A percentile compares a stretch with the other conserved stretches of the same genome.
Evolutionary conservation across 1,140 invertebrate genomes (phyloP).

Genomic region (Aphidius gifuensis): DNA sequence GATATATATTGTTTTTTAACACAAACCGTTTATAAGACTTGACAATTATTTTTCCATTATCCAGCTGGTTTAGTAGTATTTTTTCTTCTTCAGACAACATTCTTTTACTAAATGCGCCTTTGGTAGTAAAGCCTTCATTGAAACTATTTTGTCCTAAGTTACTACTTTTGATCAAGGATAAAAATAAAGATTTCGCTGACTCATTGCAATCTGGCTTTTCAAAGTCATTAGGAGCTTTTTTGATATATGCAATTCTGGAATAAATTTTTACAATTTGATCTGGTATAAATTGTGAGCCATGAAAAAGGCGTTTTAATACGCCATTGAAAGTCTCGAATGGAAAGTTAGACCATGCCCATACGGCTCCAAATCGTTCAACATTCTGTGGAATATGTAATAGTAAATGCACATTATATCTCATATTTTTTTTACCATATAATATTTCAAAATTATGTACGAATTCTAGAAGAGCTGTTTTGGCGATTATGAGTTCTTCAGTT

Average conservation of each 20-base stretch:
- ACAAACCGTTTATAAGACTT: too few relatives aligned
- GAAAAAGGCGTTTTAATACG: slow-evolving; percentile 21
- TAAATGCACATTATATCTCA: slow-evolving; percentile 30
- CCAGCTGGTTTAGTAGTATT: too few relatives aligned
- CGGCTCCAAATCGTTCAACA: slow-evolving; percentile 28
- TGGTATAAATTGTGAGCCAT: slow-evolving; percentile 22
- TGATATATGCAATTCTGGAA: slow-evolving; percentile 15
- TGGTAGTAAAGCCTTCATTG: too few relatives aligned
- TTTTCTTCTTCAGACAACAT: too few relatives aligned
- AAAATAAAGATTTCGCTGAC: too few relatives aligned
- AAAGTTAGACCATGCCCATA: slow-evolving; percentile 32
- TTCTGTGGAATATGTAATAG: slow-evolving; percentile 23
- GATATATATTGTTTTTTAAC: too few relatives aligned
- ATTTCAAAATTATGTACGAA: slow-evolving; percentile 18
- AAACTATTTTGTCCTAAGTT: too few relatives aligned
- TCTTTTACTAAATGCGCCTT: too few relatives aligned
- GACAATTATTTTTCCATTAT: too few relatives aligned
- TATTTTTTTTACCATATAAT: slow-evolving; percentile 26
- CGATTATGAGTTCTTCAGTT: slow-evolving; percentile 11
- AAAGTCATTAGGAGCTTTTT: background rate
- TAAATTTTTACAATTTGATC: slow-evolving; percentile 26
- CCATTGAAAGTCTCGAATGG: slow-evolving; percentile 32
- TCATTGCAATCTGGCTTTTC: too few relatives aligned
- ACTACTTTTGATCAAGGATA: too few relatives aligned
- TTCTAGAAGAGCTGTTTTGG: slow-evolving; percentile 6